Evolutionary conservation across 2,797 vertebrate species (phyloP).

Genomic region (Sebastes aleutianus): DNA sequence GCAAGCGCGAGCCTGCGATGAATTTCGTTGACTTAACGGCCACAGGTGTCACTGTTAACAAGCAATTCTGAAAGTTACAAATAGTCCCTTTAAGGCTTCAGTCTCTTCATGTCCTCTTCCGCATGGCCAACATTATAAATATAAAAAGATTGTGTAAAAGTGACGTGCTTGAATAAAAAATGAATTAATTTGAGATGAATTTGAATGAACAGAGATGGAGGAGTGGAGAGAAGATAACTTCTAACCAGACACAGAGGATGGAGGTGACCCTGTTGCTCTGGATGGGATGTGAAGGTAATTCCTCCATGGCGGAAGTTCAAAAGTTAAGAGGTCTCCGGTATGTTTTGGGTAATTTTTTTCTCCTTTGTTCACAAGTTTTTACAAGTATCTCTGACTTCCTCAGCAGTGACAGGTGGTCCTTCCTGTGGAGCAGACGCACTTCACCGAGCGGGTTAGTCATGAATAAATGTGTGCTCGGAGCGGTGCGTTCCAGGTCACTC

Average conservation of each 20-base stretch:
- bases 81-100: neutral
- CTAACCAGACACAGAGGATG: neutral
- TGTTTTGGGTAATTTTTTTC: neutral
- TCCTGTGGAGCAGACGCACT: constrained; percentile 5
- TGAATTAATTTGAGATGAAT: neutral
- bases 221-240: neutral
- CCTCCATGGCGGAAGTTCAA: neutral
- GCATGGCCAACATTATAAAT: neutral
- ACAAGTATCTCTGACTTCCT: neutral
- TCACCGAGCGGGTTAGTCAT: constrained; percentile 36
- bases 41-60: too few relatives aligned
- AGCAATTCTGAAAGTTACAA: too few relatives aligned
- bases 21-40: too few relatives aligned
- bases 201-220: neutral
- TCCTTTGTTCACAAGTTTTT: neutral
- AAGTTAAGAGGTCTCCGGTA: neutral
- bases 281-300: neutral
- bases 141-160: neutral
- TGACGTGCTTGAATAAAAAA: neutral
- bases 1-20: too few relatives aligned
- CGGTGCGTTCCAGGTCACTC: constrained; percentile 22
- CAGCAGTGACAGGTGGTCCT: neutral
- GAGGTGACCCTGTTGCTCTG: neutral
- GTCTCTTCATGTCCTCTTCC: neutral
- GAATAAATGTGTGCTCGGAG: constrained; percentile 35